Evolutionary conservation across 2,888 invertebrate genomes (phyloP).

Genomic region (Macrophya alboannulata): DNA sequence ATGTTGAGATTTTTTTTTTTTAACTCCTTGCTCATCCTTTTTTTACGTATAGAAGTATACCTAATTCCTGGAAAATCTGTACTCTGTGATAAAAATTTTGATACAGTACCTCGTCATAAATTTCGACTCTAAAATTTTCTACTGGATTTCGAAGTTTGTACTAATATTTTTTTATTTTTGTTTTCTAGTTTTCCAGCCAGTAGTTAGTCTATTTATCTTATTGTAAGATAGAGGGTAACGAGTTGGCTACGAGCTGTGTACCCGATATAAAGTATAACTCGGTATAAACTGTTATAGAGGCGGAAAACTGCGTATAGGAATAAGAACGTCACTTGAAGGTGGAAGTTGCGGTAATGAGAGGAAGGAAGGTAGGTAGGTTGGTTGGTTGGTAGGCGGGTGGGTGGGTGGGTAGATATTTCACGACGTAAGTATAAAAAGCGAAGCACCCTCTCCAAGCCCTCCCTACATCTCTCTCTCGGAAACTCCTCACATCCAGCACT

Average conservation of each 20-base stretch:
- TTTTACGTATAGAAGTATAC: too few relatives aligned
- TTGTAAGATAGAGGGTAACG: not conserved
- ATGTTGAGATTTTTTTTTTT: too few relatives aligned
- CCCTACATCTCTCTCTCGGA: slow-evolving; percentile 59
- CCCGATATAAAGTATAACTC: slow-evolving; percentile 3
- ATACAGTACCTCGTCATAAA: too few relatives aligned
- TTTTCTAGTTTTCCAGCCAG: not conserved
- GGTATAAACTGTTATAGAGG: not conserved
- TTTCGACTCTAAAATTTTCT: not conserved
- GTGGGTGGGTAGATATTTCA: slow-evolving; percentile 42
- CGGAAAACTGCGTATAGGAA: slow-evolving; percentile 24
- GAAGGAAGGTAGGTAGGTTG: not conserved
- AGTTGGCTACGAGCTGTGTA: not conserved
- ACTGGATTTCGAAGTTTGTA: too few relatives aligned
- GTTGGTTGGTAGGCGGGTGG: slow-evolving; percentile 21
- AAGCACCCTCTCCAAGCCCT: slow-evolving; percentile 64
- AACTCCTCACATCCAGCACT: slow-evolving; percentile 43
- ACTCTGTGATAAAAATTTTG: too few relatives aligned
- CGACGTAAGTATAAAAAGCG: slow-evolving; percentile 70
- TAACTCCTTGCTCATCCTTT: too few relatives aligned
- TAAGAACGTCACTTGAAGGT: slow-evolving; percentile 39
- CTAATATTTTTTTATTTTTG: not conserved
- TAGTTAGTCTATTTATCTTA: not conserved
- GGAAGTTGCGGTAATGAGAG: slow-evolving; percentile 50
- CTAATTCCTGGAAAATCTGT: too few relatives aligned